phyloP scores from a whole-genome alignment of 2,888 invertebrate genomes.

The Altica lythri region DNA sequence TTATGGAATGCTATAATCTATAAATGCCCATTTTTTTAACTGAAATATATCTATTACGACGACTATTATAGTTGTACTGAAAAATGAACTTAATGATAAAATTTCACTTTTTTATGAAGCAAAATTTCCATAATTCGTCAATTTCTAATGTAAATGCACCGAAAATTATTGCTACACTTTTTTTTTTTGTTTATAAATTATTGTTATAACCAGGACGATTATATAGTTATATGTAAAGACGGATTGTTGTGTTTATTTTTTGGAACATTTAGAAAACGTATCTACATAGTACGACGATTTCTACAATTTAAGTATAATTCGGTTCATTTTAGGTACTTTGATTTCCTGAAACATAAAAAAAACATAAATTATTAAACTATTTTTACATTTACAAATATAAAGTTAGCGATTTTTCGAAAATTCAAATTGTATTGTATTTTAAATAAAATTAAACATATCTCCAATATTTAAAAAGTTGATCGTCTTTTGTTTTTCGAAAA shows the following conservation, averaged over 20 bases:
- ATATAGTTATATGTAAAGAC: slow-evolving; percentile 42
- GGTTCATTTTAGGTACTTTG: slow-evolving; percentile 38
- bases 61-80: too few relatives aligned
- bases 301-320: slow-evolving; percentile 41
- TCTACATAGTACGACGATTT: slow-evolving; percentile 38
- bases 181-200: slow-evolving; percentile 27
- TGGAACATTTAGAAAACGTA: slow-evolving; percentile 39
- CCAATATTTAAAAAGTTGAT: too few relatives aligned
- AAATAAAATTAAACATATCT: too few relatives aligned
- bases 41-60: too few relatives aligned
- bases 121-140: slow-evolving; percentile 4
- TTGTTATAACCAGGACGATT: slow-evolving; percentile 45
- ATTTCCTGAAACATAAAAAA: slow-evolving; percentile 42
- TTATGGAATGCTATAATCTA: slow-evolving; percentile 10
- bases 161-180: slow-evolving; percentile 23
- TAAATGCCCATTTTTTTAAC: too few relatives aligned
- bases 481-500: too few relatives aligned
- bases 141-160: slow-evolving; percentile 8
- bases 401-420: too few relatives aligned
- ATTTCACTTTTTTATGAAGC: too few relatives aligned
- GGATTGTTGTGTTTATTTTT: too few relatives aligned
- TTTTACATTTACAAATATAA: too few relatives aligned
- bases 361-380: slow-evolving; percentile 9
- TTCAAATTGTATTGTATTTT: too few relatives aligned
- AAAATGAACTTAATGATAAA: neutral